phyloP scores from a whole-genome alignment of 1,140 invertebrate genomes.

The Aphidius gifuensis region DNA sequence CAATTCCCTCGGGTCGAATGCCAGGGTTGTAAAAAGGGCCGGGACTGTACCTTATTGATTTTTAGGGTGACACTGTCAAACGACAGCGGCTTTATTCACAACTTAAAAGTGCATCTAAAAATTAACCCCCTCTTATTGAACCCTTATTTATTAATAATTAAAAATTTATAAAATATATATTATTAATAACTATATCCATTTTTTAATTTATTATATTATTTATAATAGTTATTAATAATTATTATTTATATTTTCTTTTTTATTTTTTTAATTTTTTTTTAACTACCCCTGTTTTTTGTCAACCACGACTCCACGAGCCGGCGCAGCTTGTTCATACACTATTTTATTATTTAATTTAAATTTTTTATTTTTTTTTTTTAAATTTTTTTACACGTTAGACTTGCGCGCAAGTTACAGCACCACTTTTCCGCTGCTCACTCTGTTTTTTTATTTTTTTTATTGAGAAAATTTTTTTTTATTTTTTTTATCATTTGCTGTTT shows the following conservation, averaged over 20 bases:
- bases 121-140: not conserved
- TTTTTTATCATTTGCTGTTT: too few species aligned
- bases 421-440: not conserved
- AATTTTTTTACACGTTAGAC: not conserved
- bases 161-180: not conserved
- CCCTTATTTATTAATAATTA: not conserved
- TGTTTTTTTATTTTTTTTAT: too few species aligned
- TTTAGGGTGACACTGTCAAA: slow-evolving; percentile 66
- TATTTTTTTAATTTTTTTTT: not conserved
- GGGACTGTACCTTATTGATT: slow-evolving; percentile 62
- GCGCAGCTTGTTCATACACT: slow-evolving; percentile 1
- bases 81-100: slow-evolving; percentile 29
- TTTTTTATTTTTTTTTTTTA: not conserved
- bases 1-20: too few species aligned
- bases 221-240: not conserved
- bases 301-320: slow-evolving; percentile 9
- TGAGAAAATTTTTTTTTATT: too few species aligned
- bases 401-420: not conserved
- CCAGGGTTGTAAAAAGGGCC: slow-evolving; percentile 46
- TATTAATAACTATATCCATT: too few species aligned
- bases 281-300: not conserved
- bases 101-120: not conserved
- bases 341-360: too few species aligned
- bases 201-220: too few species aligned
- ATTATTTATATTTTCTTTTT: too few species aligned